Percentiles rank a stretch among this genome's conserved stretches.
These are phyloP conservation scores for Calidris pygmaea DNA, from an alignment of 2,113 vertebrate species.

Conservation along the genomic window DNA sequence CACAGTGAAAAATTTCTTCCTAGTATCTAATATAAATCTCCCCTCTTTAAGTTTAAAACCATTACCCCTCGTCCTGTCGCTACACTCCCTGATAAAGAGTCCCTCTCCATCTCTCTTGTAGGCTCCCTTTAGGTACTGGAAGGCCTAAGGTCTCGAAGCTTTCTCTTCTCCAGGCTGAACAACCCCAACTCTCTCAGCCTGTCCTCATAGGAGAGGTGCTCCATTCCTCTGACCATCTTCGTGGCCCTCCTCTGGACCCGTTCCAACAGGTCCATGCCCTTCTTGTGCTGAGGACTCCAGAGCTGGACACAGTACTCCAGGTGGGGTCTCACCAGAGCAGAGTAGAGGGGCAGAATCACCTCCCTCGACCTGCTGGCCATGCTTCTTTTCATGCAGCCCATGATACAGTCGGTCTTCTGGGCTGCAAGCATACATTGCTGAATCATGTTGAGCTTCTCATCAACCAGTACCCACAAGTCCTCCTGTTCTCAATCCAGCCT, in stretches of 20 bases:
- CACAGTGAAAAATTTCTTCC: neutral
- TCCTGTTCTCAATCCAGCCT: neutral
- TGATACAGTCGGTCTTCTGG: neutral
- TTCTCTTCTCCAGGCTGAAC: neutral
- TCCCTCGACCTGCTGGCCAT: neutral
- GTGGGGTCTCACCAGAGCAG: neutral
- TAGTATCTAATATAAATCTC: neutral
- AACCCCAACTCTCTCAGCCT: neutral
- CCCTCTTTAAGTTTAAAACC: neutral
- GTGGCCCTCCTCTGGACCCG: neutral
- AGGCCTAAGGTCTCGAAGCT: neutral
- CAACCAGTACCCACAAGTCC: neutral
- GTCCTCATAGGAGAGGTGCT: neutral
- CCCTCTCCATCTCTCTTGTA: too few species aligned
- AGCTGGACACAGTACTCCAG: neutral
- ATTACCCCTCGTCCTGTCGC: too few species aligned
- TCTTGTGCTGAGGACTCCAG: neutral
- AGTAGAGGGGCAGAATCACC: neutral
- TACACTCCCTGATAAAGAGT: too few species aligned
- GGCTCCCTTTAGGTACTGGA: too few species aligned
- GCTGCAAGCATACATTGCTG: neutral
- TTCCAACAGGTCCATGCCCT: neutral
- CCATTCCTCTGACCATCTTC: neutral
- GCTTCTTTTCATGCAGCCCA: neutral
- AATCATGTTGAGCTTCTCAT: neutral